Conservation (phyloP, 2,797 vertebrate species). For the Manis crassicaudata region DNA sequence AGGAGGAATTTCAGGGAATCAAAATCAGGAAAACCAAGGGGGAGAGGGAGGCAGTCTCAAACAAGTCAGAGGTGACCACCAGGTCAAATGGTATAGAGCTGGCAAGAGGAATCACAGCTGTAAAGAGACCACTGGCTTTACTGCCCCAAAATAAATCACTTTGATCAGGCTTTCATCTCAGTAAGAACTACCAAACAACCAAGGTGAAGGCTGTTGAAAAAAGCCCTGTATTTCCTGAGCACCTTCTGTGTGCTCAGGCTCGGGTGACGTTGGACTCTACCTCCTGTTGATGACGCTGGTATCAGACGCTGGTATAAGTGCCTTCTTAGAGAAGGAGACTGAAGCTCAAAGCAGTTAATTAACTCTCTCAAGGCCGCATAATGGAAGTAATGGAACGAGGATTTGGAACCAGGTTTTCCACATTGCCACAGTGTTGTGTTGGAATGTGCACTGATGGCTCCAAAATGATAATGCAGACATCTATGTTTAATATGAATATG, state of each 20-base stretch:
- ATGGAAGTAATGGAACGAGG: background rate
- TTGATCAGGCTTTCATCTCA: background rate
- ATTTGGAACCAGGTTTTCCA: background rate
- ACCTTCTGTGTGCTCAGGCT: background rate
- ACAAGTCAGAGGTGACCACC: background rate
- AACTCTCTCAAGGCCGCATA: background rate
- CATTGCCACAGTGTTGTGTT: background rate
- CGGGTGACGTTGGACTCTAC: background rate
- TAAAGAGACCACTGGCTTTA: background rate
- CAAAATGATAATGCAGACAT: too few species aligned
- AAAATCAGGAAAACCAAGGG: background rate
- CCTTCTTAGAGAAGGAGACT: background rate
- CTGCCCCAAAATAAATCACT: background rate
- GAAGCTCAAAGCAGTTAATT: slow-evolving; percentile 6
- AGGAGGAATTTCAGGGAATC: background rate
- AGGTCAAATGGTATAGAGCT: background rate
- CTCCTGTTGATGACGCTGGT: background rate
- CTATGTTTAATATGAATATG: background rate
- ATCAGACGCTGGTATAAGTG: background rate
- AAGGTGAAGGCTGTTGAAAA: slow-evolving; percentile 30
- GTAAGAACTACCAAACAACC: slow-evolving; percentile 15
- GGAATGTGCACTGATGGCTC: background rate
- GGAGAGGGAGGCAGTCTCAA: background rate
- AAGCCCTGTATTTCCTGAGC: background rate
- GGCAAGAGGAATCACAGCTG: background rate